Evolutionary conservation across 2,113 vertebrate genomes (phyloP), one percentile per base, ranked within the genome.

Genomic region (Trichomycterus rosablanca): DNA sequence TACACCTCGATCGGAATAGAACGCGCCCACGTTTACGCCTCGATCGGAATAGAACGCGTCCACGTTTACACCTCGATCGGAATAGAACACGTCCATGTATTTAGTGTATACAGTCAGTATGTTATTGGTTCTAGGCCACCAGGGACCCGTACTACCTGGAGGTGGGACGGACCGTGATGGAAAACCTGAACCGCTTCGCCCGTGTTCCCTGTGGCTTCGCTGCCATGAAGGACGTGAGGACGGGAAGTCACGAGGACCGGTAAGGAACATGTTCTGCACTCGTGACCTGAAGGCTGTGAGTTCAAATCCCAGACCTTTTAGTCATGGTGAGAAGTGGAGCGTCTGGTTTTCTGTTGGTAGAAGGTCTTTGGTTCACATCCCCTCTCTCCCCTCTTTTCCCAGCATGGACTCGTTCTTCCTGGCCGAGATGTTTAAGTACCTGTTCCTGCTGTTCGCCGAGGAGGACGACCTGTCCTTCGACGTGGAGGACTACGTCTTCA

Each of bases 361-460:
- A n/a, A n/a, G n/a, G n/a, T n/a, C n/a, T n/a, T n/a, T n/a, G n/a
- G n/a, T n/a, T n/a, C n/a, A n/a, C n/a, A n/a, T n/a, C n/a, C n/a
- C n/a, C n/a, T 12, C 34, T 3, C 14, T n/a, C 18, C 2, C 23
- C 23, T 63, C 18, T 55, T 18, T 46, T 34, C 35, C 32, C 71
- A 99, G 96, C 72, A 99, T 99, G 96, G 96, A 99, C 76, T 99
- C 96, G 0, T 99, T 98, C 80, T 99, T 99, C 83, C 83, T 99
- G 50, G 96, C 96, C 0, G 96, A 99, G 84, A 99, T 98, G 96
- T 99, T 99, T 84, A 99, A 99, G 67, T 99, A 99, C 62, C 88
- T 99, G 55, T 99, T 93, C 76, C 83, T 99, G 69, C 83, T 99
- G 39, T 99, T 98, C 74, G 91, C 95, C 51, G 94, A 98, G 57